Conservation (phyloP, 2,888 invertebrate species). For the Kryphioiulus occultus region DNA sequence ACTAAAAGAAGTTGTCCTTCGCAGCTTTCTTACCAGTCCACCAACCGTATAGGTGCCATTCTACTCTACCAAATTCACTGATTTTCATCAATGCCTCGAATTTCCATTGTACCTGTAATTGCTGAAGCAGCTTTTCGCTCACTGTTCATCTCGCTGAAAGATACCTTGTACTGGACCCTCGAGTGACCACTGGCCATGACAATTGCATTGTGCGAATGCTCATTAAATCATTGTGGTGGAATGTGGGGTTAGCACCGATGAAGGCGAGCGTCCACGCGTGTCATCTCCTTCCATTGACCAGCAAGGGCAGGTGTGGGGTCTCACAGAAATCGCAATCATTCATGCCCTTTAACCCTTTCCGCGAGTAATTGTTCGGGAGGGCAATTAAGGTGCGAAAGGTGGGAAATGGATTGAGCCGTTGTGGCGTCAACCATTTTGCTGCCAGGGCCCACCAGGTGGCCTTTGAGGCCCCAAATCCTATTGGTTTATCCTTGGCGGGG, state of each 20-base stretch:
- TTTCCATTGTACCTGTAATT: not conserved
- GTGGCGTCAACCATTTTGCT: not conserved
- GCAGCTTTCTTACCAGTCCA: no score
- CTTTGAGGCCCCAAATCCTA: not conserved
- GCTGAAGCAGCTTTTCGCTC: no score
- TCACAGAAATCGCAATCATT: not conserved
- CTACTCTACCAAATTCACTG: not conserved
- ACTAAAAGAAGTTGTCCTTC: no score
- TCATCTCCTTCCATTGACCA: not conserved
- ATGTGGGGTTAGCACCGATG: not conserved
- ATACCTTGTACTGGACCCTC: not conserved
- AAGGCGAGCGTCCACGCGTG: not conserved
- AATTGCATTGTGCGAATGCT: not conserved
- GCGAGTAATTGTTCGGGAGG: not conserved
- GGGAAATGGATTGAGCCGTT: not conserved
- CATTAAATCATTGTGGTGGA: not conserved
- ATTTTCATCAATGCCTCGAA: no score
- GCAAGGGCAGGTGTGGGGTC: not conserved
- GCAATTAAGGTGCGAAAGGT: not conserved
- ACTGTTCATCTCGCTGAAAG: no score
- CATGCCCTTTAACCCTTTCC: not conserved
- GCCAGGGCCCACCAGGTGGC: not conserved
- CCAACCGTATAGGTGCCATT: no score
- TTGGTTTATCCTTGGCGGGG: not conserved
- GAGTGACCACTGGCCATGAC: not conserved